Evolutionary conservation across 2,113 vertebrate genomes (phyloP), one percentile per base, ranked within the genome.

Genomic region (Nyctereutes procyonoides): DNA sequence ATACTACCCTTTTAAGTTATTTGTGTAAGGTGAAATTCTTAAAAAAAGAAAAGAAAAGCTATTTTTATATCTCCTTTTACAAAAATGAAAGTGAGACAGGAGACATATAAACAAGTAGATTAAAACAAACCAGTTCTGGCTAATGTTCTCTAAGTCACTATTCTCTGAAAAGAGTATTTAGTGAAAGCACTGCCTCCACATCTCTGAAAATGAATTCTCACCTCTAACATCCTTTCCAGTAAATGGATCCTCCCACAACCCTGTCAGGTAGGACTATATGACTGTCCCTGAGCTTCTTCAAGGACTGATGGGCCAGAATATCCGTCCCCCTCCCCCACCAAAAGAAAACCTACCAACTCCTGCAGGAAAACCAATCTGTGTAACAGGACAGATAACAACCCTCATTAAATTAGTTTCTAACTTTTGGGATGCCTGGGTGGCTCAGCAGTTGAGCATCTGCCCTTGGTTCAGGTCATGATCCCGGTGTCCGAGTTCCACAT

Each of bases 1-100:
- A 8, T 55, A 86, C 2, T 62, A 32, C 8, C 2, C 80, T 62
- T 97, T 97, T 67, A 93, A 97, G 53, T 43, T 79, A 16, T 8
- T 53, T 80, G 8, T 43, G 43, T 43, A 43, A 43, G 43, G 43
- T 74, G n/a, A 90, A 84, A 5, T 95, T 76, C 60, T 94, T 79
- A 92, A 28, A 24, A 56, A 82, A 86, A 56, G 55, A 55, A 55
- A 55, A 55, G 53, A 55, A 55, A 55, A 55, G 10, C 28, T 69
- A 20, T 69, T 69, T 69, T 13, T 77, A 58, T 43, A 13, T 93
- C 62, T 92, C 51, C 85, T 65, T 83, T 82, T 93, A n/a, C 35
- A 79, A 95, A 92, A 77, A 79, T n/a, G 15, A 86, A 97, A 93
- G 55, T 19, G 7, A 82, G 24, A 67, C 13, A 73, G 82, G 22